Conservation (phyloP, 2,797 vertebrate genomes). For the Argentina silus region DNA sequence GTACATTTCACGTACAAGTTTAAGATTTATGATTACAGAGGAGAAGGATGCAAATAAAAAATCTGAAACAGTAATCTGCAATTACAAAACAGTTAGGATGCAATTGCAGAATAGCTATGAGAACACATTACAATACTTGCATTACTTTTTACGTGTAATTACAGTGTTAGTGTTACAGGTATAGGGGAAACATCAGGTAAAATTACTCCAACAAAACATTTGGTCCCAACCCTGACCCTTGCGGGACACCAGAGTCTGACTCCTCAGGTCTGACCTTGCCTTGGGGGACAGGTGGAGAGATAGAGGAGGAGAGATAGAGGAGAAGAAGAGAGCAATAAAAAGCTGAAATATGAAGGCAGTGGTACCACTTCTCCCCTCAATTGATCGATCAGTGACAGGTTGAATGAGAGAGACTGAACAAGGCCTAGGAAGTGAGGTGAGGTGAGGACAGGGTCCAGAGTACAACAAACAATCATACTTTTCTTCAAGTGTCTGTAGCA, state of each 20-base stretch:
- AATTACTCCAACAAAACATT: background rate
- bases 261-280: background rate
- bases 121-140: no score
- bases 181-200: no score
- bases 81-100: no score
- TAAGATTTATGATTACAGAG: no score
- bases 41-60: no score
- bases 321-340: background rate
- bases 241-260: background rate
- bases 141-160: no score
- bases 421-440: background rate
- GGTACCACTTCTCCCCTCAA: background rate
- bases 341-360: background rate
- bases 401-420: background rate
- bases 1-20: no score
- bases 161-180: no score
- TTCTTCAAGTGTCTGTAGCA: background rate
- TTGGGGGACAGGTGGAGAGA: background rate
- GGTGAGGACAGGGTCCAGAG: background rate
- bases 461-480: background rate
- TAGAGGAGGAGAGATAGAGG: background rate
- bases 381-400: background rate
- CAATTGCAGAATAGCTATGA: no score
- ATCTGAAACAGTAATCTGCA: no score
- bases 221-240: background rate